Percentiles rank a stretch among this genome's conserved stretches.
These are phyloP conservation scores for Tiliacea citrago DNA, from an alignment of 2,888 invertebrate genomes.

Conservation along the genomic window DNA sequence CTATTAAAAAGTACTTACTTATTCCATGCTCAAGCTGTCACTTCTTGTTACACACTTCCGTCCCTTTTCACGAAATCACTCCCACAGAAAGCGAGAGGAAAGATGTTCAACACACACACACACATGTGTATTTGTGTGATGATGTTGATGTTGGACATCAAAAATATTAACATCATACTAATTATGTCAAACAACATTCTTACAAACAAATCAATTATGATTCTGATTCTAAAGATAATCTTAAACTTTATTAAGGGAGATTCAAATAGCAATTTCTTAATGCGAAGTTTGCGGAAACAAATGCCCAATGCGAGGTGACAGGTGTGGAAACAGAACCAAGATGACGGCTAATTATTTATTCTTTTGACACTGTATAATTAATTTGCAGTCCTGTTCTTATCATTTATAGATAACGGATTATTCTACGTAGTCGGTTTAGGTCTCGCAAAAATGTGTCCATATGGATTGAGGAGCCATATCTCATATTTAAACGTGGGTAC, in stretches of 20 bases:
- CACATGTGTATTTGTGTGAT: too few relatives aligned
- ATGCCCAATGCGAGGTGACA: slow-evolving; percentile 30
- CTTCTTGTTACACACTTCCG: too few relatives aligned
- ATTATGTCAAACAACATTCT: too few relatives aligned
- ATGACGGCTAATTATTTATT: slow-evolving; percentile 26
- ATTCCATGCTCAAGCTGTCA: too few relatives aligned
- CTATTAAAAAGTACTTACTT: too few relatives aligned
- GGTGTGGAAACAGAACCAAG: slow-evolving; percentile 30
- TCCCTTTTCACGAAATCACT: too few relatives aligned
- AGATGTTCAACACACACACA: too few relatives aligned
- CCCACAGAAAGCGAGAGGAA: too few relatives aligned
- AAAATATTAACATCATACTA: too few relatives aligned
- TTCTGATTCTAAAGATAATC: not conserved
- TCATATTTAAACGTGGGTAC: too few relatives aligned
- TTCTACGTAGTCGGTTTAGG: not conserved
- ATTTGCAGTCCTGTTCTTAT: not conserved
- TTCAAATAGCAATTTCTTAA: slow-evolving; percentile 8
- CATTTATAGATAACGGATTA: not conserved
- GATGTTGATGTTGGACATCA: too few relatives aligned
- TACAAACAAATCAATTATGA: not conserved
- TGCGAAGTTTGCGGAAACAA: slow-evolving; percentile 42
- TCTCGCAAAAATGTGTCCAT: not conserved
- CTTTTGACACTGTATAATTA: slow-evolving; percentile 36
- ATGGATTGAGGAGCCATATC: too few relatives aligned
- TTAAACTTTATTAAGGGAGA: slow-evolving; percentile 9